Base-by-base conservation (phyloP, 1,140 invertebrate species). In the Drosophila ananassae region DNA sequence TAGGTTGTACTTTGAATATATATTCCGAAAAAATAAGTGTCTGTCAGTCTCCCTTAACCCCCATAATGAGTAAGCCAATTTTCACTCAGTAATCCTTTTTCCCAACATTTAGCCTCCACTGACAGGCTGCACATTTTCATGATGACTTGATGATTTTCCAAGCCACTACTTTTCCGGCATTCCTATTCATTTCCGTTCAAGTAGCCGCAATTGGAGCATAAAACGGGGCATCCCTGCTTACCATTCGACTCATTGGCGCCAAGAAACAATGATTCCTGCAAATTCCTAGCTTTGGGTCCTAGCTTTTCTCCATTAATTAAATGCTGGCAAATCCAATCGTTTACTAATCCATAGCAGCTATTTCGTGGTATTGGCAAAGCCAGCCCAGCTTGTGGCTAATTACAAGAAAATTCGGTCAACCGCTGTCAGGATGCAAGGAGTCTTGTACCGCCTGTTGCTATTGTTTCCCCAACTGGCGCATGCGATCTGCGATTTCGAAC, bases 91-190 rank as follows among this genome's bases (percentile, higher is more conserved):
- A 59, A 61, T 61, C 9, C 44, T 25, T 21, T 28, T 17, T 59
- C 12, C 32, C 8, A 25, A 10, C 9, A 41, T 32, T 51, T 41
- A 66, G 50, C 39, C 44, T 10, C 13, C 9, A 17, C 22, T 56
- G 32, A 52, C 59, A 52, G 21, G 59, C 64, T 37, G 7, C 54
- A 68, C 30, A 21, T 6, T 12, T 24, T 41, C 3, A 3, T 22
- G 24, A 57, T 81, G 78, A 82, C 71, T 82, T 24, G 66, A 37
- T 55, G 55, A 28, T 56, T 77, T 82, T 81, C 79, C 73, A 41
- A 21, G 5, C 58, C 48, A 62, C n/a, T 81, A 55, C 25, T 1
- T 47, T 4, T 17, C 50, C 32, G 44, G 48, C 52, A 53, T 59
- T 53, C n/a, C 28, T 24, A 22, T 52, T 58, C 60, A 56, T 52